phyloP scores from a whole-genome alignment of 2,888 invertebrate species.

The Heliconius charithonia region DNA sequence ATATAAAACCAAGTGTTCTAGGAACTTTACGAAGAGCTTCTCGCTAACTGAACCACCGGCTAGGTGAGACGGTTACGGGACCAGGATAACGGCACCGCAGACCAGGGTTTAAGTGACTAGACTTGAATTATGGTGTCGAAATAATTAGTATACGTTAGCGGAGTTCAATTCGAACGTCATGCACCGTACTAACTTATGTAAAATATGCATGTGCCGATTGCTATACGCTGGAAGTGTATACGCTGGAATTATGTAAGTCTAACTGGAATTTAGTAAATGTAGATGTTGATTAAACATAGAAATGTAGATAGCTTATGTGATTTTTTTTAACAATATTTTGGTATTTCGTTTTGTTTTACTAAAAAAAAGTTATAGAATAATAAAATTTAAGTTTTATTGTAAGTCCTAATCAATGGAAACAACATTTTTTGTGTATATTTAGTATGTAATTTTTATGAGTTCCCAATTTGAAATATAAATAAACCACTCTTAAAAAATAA shows the following conservation, averaged over 20 bases:
- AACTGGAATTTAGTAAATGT: conserved; percentile 12
- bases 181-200: not conserved
- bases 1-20: conserved; percentile 16
- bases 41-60: conserved; percentile 34
- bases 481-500: not conserved
- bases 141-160: conserved; percentile 29
- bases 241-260: not conserved
- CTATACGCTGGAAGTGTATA: too few species aligned
- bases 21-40: conserved; percentile 10
- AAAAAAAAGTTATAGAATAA: too few species aligned
- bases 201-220: not conserved
- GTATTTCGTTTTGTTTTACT: too few species aligned
- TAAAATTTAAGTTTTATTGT: too few species aligned
- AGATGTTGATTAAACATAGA: not conserved
- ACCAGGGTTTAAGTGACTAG: conserved; percentile 37
- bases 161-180: conserved; percentile 5
- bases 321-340: not conserved
- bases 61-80: conserved; percentile 36
- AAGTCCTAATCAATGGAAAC: not conserved
- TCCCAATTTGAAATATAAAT: not conserved
- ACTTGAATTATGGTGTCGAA: conserved; percentile 34
- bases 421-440: not conserved
- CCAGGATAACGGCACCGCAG: conserved; percentile 43
- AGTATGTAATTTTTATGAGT: not conserved
- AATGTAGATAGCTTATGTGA: not conserved